Evolutionary conservation across 1,140 invertebrate genomes (phyloP), one percentile per base, ranked within the genome.

Genomic region (Drosophila kanapiae): DNA sequence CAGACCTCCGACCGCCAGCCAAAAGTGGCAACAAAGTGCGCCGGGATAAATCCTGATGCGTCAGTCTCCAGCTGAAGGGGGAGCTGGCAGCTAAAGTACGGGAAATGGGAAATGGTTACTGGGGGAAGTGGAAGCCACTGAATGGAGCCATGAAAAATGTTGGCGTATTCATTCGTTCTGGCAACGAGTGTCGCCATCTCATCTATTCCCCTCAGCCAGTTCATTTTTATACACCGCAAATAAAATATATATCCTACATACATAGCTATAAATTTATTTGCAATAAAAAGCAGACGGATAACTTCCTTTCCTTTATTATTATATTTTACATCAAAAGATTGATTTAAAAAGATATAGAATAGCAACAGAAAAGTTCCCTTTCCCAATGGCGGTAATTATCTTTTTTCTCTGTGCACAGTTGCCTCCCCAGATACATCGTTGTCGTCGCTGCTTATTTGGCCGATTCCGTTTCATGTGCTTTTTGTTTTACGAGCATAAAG

Each of bases 401-500:
- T 7, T 47, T 63, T 70, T 11, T 70, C 16, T 23, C 11, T 3
- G 43, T 60, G 53, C 10, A 40, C 1, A 10, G 23, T 0, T 57
- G 11, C 13, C 14, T 27, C 37, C 16, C n/a, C 35, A 29, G 54
- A 48, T 42, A 49, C 62, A 67, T 43, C 47, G 38, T 59, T 68
- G 63, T 85, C 76, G 78, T 78, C 78, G 61, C 74, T 86, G 82
- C 81, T 85, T 86, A 86, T 85, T 85, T 85, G 82, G 57, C 65
- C 78, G 78, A 81, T 85, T 85, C 77, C 64, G 74, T 70, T 85
- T 85, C 82, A 86, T 85, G 78, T 78, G 78, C 43, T 67, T 67
- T 88, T 75, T 87, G 70, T 84, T 88, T 88, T 88, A 90, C 84
- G 84, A 87, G 84, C 84, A 87, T 78, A 78, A 90, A 90, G 84